Base-by-base conservation (phyloP, 2,888 invertebrate species). In the Lasioglossum leucozonium region DNA sequence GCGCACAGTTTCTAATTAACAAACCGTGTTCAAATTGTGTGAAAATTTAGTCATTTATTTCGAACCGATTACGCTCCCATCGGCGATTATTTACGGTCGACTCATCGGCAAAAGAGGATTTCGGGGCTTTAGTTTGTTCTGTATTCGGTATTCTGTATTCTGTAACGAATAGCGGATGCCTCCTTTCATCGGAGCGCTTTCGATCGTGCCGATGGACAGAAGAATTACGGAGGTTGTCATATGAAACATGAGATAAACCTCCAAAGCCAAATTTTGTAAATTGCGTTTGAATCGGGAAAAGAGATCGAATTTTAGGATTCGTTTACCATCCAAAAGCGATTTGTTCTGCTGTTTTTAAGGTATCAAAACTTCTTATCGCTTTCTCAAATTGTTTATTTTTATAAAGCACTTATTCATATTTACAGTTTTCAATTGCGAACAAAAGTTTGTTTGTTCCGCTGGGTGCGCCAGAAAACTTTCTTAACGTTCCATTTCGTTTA, bases 41-140 rank as follows among this genome's bases (percentile, higher is more conserved):
- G 69, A 71, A 71, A 77, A 71, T 77, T 69, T 40, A 26, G 42
- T 72, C 72, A 72, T 58, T 58, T 78, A 78, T 78, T 78, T 78
- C 42, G 34, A 44, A 62, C 47, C 67, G 76, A 67, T 76, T 65
- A 51, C 51, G 37, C n/a, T 71, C 51, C 34, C 40, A 65, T 51
- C 67, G 34, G 37, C 42, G 79, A 74, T 79, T 62, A 72, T 44
- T 79, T 30, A 72, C 72, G 34, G 78, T 40, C 22, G 78, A 65
- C n/a, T 65, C 34, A 47, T 30, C 78, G 34, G 62, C n/a, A 18
- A 72, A 26, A 72, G 72, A 40, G 73, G 67, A 74, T 69, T 79
- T 55, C 47, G 51, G 51, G 16, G 26, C n/a, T 72, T 58, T 3
- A 34, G 30, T 74, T 69, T 42, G 67, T 40, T 40, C 55, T 55